Evolutionary conservation across 2,797 vertebrate genomes (phyloP).

Genomic region (Channallabes apus): DNA sequence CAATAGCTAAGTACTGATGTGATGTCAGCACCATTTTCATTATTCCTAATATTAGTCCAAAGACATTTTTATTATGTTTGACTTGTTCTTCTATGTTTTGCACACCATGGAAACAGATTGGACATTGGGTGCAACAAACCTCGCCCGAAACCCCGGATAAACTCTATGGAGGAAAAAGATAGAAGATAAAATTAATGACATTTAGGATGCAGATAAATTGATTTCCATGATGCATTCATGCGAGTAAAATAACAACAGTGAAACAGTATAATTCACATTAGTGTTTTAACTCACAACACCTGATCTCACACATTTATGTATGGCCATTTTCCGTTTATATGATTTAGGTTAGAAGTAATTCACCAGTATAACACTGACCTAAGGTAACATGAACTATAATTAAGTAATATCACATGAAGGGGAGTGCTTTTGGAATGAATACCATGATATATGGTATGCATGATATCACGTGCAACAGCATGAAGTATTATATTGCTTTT

Average conservation of each 20-base stretch:
- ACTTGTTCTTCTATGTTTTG: constrained; percentile 1
- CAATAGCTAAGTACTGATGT: not conserved
- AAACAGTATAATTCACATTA: not conserved
- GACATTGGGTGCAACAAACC: not conserved
- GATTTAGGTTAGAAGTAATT: not conserved
- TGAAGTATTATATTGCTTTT: too few species aligned
- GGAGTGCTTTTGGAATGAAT: too few species aligned
- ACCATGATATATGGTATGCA: too few species aligned
- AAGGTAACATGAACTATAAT: not conserved
- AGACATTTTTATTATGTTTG: not conserved
- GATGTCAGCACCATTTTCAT: too few species aligned
- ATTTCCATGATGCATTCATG: not conserved
- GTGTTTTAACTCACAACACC: not conserved
- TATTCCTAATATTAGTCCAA: not conserved
- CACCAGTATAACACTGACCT: not conserved
- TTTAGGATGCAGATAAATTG: not conserved
- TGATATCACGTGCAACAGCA: too few species aligned
- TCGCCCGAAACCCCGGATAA: not conserved
- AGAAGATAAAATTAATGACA: not conserved
- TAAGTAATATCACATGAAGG: too few species aligned
- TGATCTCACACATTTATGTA: not conserved
- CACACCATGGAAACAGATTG: constrained; percentile 6
- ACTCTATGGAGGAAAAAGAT: constrained; percentile 21
- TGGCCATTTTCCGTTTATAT: not conserved
- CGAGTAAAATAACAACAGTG: not conserved